Conservation (phyloP, 1,140 invertebrate species). For the Helicoverpa zea region DNA sequence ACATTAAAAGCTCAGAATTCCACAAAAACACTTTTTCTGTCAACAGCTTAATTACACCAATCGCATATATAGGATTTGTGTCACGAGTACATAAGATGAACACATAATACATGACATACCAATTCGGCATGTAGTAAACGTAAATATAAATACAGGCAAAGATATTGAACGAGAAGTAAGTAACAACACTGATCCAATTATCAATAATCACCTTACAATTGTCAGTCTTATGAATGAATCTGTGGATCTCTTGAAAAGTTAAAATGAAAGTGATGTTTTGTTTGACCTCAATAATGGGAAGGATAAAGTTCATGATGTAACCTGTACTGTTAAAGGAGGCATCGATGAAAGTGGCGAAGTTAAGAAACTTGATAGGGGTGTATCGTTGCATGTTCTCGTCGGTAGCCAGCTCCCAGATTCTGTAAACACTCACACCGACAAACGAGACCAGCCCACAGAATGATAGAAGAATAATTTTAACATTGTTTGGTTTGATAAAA, state of each 20-base stretch:
- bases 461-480: not conserved
- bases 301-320: not conserved
- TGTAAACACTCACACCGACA: not conserved
- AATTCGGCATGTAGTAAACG: no score
- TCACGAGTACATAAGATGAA: no score
- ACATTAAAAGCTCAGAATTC: not conserved
- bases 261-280: not conserved
- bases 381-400: not conserved
- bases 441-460: not conserved
- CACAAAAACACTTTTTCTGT: no score
- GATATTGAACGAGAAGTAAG: no score
- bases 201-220: not conserved
- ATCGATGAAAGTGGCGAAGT: not conserved
- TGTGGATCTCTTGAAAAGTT: conserved; percentile 11
- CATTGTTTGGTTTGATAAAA: not conserved
- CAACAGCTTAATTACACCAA: no score
- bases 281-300: no score
- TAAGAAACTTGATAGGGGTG: not conserved
- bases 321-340: not conserved
- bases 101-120: no score
- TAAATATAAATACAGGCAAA: no score
- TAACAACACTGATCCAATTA: no score
- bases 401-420: not conserved
- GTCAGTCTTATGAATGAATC: not conserved
- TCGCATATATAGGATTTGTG: no score